Percentiles rank a stretch among this genome's conserved stretches.
These are phyloP conservation scores for Glyptemys insculpta DNA, from an alignment of 2,797 vertebrate species.

Conservation along the genomic window DNA sequence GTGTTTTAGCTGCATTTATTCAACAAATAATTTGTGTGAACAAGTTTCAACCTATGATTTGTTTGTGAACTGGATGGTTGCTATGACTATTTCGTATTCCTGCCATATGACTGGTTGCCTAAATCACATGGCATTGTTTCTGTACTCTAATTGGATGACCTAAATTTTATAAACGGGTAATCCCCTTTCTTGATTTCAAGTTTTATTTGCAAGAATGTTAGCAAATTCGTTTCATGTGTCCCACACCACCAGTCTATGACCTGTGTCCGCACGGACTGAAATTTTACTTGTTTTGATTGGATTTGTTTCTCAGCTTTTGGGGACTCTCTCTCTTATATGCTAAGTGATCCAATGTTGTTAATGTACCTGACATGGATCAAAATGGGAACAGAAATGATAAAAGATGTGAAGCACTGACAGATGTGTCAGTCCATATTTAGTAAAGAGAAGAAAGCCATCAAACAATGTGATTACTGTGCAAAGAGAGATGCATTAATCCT, in stretches of 20 bases:
- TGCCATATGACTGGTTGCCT: background rate
- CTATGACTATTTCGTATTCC: background rate
- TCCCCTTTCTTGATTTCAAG: background rate
- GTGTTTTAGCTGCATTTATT: background rate
- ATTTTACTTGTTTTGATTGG: background rate
- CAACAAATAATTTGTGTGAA: background rate
- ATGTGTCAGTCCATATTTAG: background rate
- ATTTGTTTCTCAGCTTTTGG: background rate
- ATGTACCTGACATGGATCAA: background rate
- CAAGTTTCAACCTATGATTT: background rate
- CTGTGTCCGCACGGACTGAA: background rate
- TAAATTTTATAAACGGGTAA: background rate
- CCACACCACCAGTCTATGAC: background rate
- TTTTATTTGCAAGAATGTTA: background rate
- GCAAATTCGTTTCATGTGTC: background rate
- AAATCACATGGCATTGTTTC: background rate
- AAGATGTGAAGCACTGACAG: background rate
- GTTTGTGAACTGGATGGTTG: background rate
- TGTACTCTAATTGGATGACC: background rate
- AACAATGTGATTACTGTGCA: background rate
- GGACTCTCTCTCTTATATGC: background rate
- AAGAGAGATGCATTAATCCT: background rate
- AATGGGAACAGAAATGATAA: background rate
- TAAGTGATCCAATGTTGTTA: background rate
- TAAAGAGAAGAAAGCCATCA: background rate